Evolutionary conservation across 2,888 invertebrate species (phyloP), one percentile per base, ranked within the genome.

Genomic region (Polydesmus complanatus): DNA sequence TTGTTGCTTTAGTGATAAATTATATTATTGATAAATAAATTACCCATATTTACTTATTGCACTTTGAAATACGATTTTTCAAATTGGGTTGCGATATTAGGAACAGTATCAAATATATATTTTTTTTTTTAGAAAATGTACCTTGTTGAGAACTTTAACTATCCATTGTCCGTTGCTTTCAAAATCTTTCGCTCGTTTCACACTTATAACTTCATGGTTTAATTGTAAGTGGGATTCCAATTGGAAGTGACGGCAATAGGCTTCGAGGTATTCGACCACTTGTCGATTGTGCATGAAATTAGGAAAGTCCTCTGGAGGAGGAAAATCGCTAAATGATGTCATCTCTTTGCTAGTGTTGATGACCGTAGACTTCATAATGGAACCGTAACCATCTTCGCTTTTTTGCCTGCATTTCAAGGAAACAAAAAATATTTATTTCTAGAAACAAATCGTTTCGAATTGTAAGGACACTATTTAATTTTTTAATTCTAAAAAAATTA

Each of bases 271-370:
- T 58, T 69, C 65, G n/a, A 72, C 60, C 19, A 71, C 70, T 62
- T 70, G 67, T 47, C 60, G 61, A 63, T 77, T 74, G 60, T 73
- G 74, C 71, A 77, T 72, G 66, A 73, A 77, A 60, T 72, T 73
- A n/a, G 76, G 72, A 61, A 70, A 73, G 19, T 73, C 65, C 37
- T 68, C 71, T 0, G 75, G 76, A 64, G 76, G 63, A 3, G 63
- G 63, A 27, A 57, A 78, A 67, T 78, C 73, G 56, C 72, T 73
- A 65, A 70, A 73, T 5, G 74, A 69, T 8, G 68, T 70, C 66
- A 74, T 69, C 64, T 73, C 73, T 65, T 76, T 76, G 58, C 63
- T 63, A 49, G 56, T 63, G 54, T 63, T 63, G 26, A 63, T 63
- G 47, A 63, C 61, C n/a, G 63, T 63, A 5, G 56, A 57, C 48